Evolutionary conservation across 2,113 vertebrate genomes (phyloP), one percentile per base, ranked within the genome.

Genomic region (Pundamilia nyererei): DNA sequence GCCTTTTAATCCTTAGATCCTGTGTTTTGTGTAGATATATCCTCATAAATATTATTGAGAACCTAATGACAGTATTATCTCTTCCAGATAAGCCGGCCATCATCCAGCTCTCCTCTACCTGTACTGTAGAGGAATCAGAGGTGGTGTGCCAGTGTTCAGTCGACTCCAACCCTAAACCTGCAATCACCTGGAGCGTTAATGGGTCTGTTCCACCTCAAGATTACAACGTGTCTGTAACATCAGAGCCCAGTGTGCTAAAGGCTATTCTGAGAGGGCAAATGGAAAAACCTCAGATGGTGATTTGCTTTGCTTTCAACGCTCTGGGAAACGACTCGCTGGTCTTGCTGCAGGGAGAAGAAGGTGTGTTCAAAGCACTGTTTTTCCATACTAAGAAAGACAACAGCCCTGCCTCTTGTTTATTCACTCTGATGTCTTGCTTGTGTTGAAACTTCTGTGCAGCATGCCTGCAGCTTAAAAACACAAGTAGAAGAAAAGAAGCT

Each of bases 151-250:
- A 9, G 51, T 97, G 97, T 68, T 79, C 72, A 1, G 96, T 96
- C 2, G 89, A 96, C 77, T 95, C 96, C 7, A 97, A 97, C 92
- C 97, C 97, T 4, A 91, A 83, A 14, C 45, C 97, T 3, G 89
- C 89, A 1, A 86, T 97, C 54, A 96, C 96, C 82, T 97, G 97
- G 97, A 96, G 92, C 3, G 70, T 97, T 19, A 96, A 96, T 2
- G 95, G 94, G 45, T 94, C 91, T 2, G 77, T 80, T 4, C 95
- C 94, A 3, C 83, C 93, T 6, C 60, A 35, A 3, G 79, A 87
- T 40, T 96, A 91, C 87, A 97, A 97, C 49, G 7, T 79, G 9
- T 95, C 96, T 0, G 81, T 88, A 21, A 89, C 81, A 40, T 87
- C 80, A 10, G 80, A 88, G 21, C 35, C 35, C 6, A 49, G 45